Evolutionary conservation across 2,113 vertebrate species (phyloP).

Genomic region (Laterallus jamaicensis): DNA sequence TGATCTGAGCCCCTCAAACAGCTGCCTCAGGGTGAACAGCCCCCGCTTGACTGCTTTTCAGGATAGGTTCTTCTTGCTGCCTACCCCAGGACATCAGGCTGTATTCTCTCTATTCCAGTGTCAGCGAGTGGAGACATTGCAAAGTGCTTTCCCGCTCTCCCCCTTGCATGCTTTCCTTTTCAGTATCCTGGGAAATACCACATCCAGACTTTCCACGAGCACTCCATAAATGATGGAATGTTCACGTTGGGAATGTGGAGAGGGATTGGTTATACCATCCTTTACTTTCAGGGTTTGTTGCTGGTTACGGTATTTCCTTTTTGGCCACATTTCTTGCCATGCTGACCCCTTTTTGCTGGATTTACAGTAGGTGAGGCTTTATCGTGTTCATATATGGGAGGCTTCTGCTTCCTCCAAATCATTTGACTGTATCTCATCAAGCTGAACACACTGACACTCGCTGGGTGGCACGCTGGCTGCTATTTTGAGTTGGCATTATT

Average conservation of each 20-base stretch:
- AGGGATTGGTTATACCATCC: not conserved
- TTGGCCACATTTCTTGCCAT: not conserved
- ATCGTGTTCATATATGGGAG: not conserved
- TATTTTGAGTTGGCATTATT: not conserved
- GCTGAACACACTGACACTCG: not conserved
- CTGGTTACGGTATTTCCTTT: not conserved
- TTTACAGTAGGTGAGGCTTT: not conserved
- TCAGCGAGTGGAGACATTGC: not conserved
- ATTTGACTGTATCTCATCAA: not conserved
- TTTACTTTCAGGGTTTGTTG: not conserved
- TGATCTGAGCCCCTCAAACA: not conserved
- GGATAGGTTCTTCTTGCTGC: not conserved
- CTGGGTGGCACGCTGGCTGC: not conserved
- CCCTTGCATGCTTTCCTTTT: not conserved
- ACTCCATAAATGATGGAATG: not conserved
- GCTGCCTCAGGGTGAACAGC: not conserved
- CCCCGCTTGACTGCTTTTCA: not conserved
- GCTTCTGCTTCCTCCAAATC: not conserved
- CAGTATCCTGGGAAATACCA: not conserved
- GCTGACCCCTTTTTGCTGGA: not conserved
- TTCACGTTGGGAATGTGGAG: not conserved
- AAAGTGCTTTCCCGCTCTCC: not conserved
- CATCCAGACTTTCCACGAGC: not conserved
- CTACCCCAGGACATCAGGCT: not conserved
- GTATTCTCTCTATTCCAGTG: not conserved